A percentile compares a stretch with the other conserved stretches of the same genome.
These are phyloP conservation scores for Coelogynopora nodosa DNA, from an alignment of 2,888 invertebrate genomes.

Conservation along the genomic window DNA sequence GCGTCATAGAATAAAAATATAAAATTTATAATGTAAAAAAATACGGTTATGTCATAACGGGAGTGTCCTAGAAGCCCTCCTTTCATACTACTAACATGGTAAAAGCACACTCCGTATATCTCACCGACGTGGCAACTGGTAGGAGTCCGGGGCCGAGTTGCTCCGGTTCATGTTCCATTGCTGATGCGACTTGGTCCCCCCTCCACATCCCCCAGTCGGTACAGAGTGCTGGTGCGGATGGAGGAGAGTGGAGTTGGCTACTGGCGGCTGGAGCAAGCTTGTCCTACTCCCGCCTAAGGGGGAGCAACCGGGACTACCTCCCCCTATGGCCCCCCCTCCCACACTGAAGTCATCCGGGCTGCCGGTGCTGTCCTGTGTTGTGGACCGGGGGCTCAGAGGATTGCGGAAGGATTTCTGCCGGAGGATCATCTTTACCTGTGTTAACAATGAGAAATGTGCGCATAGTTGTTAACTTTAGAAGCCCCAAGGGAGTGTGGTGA, in stretches of 20 bases:
- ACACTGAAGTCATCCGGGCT: neutral
- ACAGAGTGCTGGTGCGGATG: neutral
- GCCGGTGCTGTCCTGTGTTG: neutral
- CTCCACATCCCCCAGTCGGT: no score
- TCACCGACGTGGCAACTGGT: neutral
- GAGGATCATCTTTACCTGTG: neutral
- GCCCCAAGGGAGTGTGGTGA: no score
- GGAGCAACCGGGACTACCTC: neutral
- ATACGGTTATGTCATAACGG: no score
- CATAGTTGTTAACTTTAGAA: no score
- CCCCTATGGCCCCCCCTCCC: neutral
- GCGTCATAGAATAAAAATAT: no score
- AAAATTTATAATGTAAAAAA: no score
- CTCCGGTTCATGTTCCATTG: neutral
- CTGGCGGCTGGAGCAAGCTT: neutral
- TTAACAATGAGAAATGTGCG: no score
- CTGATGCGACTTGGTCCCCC: neutral
- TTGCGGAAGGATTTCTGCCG: neutral
- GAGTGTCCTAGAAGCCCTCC: no score
- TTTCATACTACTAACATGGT: no score
- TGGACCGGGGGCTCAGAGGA: neutral
- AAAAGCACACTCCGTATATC: no score
- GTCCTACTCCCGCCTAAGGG: neutral
- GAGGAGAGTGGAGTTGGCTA: neutral
- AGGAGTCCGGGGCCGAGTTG: neutral